Evolutionary conservation across 2,113 vertebrate species (phyloP).

Genomic region (Indicator indicator): DNA sequence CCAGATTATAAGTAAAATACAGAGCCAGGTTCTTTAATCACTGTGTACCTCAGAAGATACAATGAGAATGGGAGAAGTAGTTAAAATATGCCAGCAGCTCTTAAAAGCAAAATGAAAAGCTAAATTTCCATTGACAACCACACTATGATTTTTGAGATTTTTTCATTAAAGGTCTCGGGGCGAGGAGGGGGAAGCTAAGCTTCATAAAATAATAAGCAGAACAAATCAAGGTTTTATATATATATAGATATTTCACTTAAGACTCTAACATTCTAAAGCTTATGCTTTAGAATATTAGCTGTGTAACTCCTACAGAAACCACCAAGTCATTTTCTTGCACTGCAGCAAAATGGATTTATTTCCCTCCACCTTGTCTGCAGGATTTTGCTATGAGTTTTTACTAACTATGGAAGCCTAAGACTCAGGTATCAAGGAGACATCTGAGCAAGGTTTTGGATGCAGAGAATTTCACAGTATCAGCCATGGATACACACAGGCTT

Average conservation of each 20-base stretch:
- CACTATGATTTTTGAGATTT: background rate
- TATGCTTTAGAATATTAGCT: background rate
- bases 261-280: background rate
- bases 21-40: background rate
- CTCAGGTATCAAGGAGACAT: background rate
- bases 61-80: background rate
- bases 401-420: background rate
- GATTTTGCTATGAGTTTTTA: background rate
- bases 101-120: background rate
- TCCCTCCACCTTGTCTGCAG: background rate
- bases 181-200: background rate
- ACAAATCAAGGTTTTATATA: background rate
- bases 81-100: background rate
- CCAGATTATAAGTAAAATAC: background rate
- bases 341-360: background rate
- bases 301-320: constrained; percentile 1
- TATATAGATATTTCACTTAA: background rate
- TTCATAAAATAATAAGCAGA: background rate
- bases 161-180: background rate
- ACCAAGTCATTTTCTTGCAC: background rate
- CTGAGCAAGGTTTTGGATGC: background rate
- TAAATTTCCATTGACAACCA: background rate
- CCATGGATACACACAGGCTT: background rate
- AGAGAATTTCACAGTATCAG: background rate
- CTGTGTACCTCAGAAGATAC: background rate